These are phyloP conservation scores for Machimus rusticus DNA, from an alignment of 2,888 invertebrate genomes.

Conservation along the genomic window DNA sequence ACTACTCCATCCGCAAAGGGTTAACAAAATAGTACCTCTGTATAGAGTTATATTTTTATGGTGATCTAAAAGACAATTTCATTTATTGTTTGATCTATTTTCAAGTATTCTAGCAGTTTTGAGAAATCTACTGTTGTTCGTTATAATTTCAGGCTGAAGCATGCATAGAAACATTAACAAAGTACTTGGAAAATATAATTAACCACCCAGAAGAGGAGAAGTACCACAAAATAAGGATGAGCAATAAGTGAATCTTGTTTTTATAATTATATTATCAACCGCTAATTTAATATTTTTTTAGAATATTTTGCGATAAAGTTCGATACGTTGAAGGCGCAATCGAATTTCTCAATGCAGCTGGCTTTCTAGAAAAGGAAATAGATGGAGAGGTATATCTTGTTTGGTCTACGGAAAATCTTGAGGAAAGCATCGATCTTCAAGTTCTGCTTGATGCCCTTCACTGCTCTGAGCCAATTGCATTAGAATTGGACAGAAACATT, in stretches of 20 bases:
- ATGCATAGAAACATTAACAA: slow-evolving; percentile 85
- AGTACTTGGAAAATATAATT: slow-evolving; percentile 90
- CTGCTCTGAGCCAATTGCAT: slow-evolving; percentile 79
- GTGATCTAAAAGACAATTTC: no score
- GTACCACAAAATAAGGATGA: slow-evolving; percentile 86
- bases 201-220: slow-evolving; percentile 87
- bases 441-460: slow-evolving; percentile 78
- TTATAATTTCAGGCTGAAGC: slow-evolving; percentile 69
- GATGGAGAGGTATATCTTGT: slow-evolving; percentile 74
- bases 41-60: no score
- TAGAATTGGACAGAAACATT: slow-evolving; percentile 86
- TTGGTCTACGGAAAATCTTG: slow-evolving; percentile 69
- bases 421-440: slow-evolving; percentile 64
- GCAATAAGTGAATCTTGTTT: slow-evolving; percentile 68
- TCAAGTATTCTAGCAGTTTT: neutral
- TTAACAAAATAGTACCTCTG: no score
- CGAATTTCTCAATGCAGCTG: slow-evolving; percentile 83
- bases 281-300: slow-evolving; percentile 44
- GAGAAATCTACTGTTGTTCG: neutral
- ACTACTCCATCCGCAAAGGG: no score
- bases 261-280: neutral
- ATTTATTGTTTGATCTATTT: neutral
- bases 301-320: slow-evolving; percentile 81
- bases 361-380: slow-evolving; percentile 73
- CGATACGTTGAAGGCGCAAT: slow-evolving; percentile 79